These are phyloP conservation scores for Talpa occidentalis DNA, from an alignment of 2,113 vertebrate species.

Conservation along the genomic window DNA sequence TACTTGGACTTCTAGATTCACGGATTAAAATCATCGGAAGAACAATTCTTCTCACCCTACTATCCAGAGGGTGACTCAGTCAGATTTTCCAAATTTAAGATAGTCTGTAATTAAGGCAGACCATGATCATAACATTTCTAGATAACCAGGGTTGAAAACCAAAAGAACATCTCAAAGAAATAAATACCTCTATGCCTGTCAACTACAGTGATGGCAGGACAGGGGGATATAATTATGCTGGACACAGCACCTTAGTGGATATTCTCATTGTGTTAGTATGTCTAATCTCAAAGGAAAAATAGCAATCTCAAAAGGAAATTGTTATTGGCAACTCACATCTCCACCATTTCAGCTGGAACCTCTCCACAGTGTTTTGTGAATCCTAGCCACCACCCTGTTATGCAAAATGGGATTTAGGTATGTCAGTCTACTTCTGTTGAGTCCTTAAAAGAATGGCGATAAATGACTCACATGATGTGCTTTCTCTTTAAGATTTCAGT, in stretches of 20 bases:
- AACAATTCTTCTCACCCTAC: slow-evolving; percentile 10
- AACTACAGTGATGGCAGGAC: neutral
- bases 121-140: slow-evolving; percentile 34
- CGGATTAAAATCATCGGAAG: slow-evolving; percentile 25
- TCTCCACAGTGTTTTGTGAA: neutral
- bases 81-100: slow-evolving; percentile 56
- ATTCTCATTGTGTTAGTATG: slow-evolving; percentile 32
- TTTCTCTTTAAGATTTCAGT: neutral
- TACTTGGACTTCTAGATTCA: neutral
- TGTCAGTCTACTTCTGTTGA: neutral
- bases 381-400: neutral
- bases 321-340: slow-evolving; percentile 39
- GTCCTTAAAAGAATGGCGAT: slow-evolving; percentile 15
- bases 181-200: neutral
- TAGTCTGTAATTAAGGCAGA: neutral
- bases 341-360: neutral
- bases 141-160: neutral
- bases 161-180: neutral
- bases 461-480: neutral
- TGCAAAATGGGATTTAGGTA: neutral
- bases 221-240: neutral
- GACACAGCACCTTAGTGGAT: neutral
- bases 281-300: slow-evolving; percentile 54
- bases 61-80: slow-evolving; percentile 2
- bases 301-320: slow-evolving; percentile 44